Conservation (phyloP, 2,797 vertebrate species). For the Bradypus variegatus region DNA sequence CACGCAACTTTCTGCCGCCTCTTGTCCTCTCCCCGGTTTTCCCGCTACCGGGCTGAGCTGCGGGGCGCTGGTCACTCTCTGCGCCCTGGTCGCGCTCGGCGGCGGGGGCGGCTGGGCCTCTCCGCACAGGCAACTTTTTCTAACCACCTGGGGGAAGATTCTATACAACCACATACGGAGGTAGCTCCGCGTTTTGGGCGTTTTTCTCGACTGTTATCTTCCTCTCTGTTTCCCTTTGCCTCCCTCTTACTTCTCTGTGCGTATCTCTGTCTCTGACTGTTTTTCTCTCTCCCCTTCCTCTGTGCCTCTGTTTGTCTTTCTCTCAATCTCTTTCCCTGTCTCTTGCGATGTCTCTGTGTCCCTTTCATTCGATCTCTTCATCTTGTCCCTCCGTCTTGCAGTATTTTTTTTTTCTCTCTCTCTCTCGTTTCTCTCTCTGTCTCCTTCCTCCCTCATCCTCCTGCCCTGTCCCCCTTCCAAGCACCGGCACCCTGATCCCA, state of each 20-base stretch:
- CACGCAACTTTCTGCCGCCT: conserved; percentile 53
- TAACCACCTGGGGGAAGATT: not conserved
- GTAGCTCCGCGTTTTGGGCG: not conserved
- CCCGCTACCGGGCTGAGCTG: not conserved
- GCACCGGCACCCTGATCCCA: not conserved
- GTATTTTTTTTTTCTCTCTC: not conserved
- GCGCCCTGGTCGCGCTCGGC: not conserved
- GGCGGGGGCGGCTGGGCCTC: not conserved
- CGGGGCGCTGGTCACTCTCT: not conserved
- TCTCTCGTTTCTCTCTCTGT: not conserved
- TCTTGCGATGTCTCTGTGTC: conserved; percentile 2
- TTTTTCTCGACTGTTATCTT: conserved; percentile 15
- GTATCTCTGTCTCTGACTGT: not conserved
- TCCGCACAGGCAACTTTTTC: conserved; percentile 47
- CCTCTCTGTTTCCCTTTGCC: not conserved
- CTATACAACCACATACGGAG: not conserved
- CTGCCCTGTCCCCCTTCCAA: not conserved
- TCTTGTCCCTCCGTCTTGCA: not conserved
- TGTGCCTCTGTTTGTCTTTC: not conserved
- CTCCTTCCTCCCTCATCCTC: not conserved
- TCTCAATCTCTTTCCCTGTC: not conserved
- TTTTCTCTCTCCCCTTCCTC: not conserved
- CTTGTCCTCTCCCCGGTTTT: not conserved
- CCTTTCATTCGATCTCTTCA: not conserved
- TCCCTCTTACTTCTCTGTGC: not conserved